Conservation (phyloP, 2,888 invertebrate species). For the Quadriops clusia region DNA sequence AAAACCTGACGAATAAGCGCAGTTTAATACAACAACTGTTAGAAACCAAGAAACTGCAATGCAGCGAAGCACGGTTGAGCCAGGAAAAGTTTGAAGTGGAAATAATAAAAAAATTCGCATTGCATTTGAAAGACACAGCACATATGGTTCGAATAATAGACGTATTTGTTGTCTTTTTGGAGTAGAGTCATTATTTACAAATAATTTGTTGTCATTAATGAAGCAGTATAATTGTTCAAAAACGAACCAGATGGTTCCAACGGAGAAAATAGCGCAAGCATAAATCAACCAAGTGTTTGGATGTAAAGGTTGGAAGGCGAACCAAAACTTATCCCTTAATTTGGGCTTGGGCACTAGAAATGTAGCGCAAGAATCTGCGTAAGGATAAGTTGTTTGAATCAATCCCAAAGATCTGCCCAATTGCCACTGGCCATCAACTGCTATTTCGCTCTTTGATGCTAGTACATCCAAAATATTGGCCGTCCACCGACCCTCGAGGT, state of each 20-base stretch:
- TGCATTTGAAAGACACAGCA: constrained; percentile 3
- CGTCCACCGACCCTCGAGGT: not conserved
- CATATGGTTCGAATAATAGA: constrained; percentile 4
- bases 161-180: too few species aligned
- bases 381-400: constrained; percentile 11
- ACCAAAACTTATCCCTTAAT: constrained; percentile 7
- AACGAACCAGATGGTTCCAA: too few species aligned
- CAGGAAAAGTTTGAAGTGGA: constrained; percentile 7
- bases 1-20: constrained; percentile 18
- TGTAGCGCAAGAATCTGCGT: constrained; percentile 16
- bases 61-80: constrained; percentile 6
- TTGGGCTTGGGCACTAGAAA: constrained; percentile 18
- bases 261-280: too few species aligned
- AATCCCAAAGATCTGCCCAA: not conserved
- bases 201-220: too few species aligned
- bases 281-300: too few species aligned
- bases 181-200: too few species aligned
- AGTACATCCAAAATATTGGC: constrained; percentile 7
- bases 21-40: constrained; percentile 9
- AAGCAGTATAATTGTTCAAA: constrained; percentile 8
- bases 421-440: constrained; percentile 10
- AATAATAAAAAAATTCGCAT: constrained; percentile 8
- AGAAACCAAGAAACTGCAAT: constrained; percentile 9
- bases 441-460: constrained; percentile 5
- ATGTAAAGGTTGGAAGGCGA: constrained; percentile 9